phyloP scores from a whole-genome alignment of 2,113 vertebrate species.

The Zingel zingel region DNA sequence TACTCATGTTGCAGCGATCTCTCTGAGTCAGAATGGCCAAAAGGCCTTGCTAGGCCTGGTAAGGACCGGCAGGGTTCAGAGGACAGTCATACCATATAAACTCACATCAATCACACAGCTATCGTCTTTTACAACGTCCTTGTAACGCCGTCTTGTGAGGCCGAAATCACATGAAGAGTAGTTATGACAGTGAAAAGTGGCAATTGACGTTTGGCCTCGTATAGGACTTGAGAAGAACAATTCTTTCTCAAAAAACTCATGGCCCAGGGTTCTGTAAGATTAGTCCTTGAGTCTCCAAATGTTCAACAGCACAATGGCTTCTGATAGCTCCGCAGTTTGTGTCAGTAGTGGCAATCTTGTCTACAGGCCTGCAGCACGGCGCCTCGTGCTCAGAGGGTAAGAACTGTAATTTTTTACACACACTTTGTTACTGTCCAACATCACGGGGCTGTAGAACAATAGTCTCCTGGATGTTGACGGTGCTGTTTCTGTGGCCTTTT shows the following conservation, averaged over 20 bases:
- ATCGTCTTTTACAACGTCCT: background rate
- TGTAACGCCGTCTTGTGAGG: background rate
- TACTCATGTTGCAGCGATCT: slow-evolving; percentile 17
- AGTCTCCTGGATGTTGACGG: slow-evolving; percentile 4
- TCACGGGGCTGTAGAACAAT: slow-evolving; percentile 7
- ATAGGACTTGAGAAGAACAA: slow-evolving; percentile 9
- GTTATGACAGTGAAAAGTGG: slow-evolving; percentile 9
- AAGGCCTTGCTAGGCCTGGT: slow-evolving; percentile 12
- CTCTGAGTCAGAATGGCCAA: slow-evolving; percentile 27
- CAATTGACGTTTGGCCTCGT: background rate
- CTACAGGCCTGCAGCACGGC: background rate
- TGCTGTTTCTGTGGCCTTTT: background rate
- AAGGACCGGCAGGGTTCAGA: background rate
- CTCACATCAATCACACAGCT: slow-evolving; percentile 8
- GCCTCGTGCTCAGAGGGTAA: background rate
- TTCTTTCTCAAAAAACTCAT: background rate
- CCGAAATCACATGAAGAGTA: slow-evolving; percentile 19
- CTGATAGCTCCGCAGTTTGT: background rate
- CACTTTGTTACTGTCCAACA: slow-evolving; percentile 8
- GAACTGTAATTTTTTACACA: background rate
- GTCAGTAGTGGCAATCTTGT: background rate
- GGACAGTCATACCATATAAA: slow-evolving; percentile 15
- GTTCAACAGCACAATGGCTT: background rate
- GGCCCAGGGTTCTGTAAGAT: background rate
- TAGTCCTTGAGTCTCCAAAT: background rate